Evolutionary conservation across 1,140 invertebrate genomes (phyloP).

Genomic region (Nephila pilipes): DNA sequence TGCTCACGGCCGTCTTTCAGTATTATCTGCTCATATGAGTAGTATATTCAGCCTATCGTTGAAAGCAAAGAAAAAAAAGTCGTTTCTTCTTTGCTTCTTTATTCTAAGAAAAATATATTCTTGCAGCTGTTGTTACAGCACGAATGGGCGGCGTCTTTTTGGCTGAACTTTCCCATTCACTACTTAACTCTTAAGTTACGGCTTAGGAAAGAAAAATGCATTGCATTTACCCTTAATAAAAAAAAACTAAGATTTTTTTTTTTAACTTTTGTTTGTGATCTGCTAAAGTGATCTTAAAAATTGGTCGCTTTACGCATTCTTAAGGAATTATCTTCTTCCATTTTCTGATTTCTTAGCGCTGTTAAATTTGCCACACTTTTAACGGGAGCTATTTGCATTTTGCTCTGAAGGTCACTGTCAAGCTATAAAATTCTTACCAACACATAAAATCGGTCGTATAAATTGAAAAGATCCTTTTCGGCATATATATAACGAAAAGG

Average conservation of each 20-base stretch:
- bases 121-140: constrained; percentile 66
- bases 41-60: constrained; percentile 41
- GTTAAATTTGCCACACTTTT: constrained; percentile 33
- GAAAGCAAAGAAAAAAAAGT: constrained; percentile 31
- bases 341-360: constrained; percentile 43
- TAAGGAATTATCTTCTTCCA: constrained; percentile 38
- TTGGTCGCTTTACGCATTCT: constrained; percentile 42
- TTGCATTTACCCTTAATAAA: not conserved
- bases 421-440: constrained; percentile 26
- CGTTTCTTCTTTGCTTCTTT: constrained; percentile 13
- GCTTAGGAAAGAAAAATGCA: constrained; percentile 11
- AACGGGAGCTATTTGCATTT: not conserved
- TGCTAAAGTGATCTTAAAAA: constrained; percentile 56
- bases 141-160: constrained; percentile 50
- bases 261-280: not conserved
- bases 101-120: constrained; percentile 57
- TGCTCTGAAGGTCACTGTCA: not conserved
- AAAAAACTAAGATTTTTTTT: constrained; percentile 34
- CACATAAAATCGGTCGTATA: not conserved
- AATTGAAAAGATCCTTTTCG: constrained; percentile 2
- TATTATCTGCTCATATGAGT: constrained; percentile 37
- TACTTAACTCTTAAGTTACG: constrained; percentile 64
- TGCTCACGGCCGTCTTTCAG: constrained; percentile 26
- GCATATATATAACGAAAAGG: not conserved
- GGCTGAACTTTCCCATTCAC: constrained; percentile 59